Evolutionary conservation across 2,113 vertebrate species (phyloP).

Genomic region (Daphoenositta chrysoptera): DNA sequence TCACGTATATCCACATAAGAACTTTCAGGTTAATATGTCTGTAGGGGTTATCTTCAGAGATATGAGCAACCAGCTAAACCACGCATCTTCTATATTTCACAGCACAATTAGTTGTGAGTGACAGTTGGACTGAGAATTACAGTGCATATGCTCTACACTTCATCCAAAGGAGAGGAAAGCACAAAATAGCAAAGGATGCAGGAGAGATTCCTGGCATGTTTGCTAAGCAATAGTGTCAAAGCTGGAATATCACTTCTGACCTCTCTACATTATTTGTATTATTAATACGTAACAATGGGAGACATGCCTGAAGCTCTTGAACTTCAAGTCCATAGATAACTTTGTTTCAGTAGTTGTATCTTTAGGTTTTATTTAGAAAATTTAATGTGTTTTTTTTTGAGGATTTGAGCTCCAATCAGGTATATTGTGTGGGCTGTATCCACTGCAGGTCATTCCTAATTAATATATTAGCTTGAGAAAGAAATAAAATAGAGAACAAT

Average conservation of each 20-base stretch:
- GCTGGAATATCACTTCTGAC: not conserved
- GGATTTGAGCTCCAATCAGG: fast-evolving
- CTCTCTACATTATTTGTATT: not conserved
- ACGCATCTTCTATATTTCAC: not conserved
- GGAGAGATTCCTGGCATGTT: not conserved
- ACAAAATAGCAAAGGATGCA: not conserved
- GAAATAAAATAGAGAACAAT: not conserved
- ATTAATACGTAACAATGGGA: not conserved
- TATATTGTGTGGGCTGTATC: not conserved
- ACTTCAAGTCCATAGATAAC: not conserved
- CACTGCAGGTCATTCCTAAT: not conserved
- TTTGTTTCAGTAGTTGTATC: not conserved
- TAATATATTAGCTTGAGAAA: not conserved
- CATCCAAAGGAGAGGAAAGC: not conserved
- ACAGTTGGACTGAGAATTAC: not conserved
- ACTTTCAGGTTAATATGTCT: not conserved
- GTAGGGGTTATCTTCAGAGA: not conserved
- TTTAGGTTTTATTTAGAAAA: not conserved
- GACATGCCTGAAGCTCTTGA: not conserved
- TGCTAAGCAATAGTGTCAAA: not conserved
- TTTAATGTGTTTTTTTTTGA: not conserved
- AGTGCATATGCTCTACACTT: not conserved
- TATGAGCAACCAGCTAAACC: not conserved
- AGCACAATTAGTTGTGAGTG: not conserved
- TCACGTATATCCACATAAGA: not conserved